A percentile compares a stretch with the other conserved stretches of the same genome.
phyloP scores from a whole-genome alignment of 2,888 invertebrate species.

The Petrophora chlorosata region DNA sequence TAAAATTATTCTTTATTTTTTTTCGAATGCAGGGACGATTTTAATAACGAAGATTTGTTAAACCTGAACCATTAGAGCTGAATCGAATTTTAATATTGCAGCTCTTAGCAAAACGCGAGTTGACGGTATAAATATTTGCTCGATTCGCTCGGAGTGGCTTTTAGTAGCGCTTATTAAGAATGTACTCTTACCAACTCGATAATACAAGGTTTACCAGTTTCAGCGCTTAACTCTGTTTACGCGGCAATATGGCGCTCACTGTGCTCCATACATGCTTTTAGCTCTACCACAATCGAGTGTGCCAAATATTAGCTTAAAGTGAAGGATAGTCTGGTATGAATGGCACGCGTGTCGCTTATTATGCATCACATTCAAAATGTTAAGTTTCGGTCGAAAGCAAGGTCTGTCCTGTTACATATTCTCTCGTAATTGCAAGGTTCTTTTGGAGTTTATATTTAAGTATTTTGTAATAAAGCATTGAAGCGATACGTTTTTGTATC shows the following conservation, averaged over 20 bases:
- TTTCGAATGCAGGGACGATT: conserved; percentile 2
- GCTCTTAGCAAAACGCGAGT: conserved; percentile 38
- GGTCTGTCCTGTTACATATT: conserved; percentile 29
- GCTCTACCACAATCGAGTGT: conserved; percentile 37
- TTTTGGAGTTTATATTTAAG: background rate
- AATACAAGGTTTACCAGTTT: conserved; percentile 80
- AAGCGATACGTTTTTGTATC: background rate
- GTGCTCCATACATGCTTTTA: conserved; percentile 54
- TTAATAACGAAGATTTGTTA: conserved; percentile 9
- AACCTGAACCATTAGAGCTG: conserved; percentile 11
- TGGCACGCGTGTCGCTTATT: conserved; percentile 16
- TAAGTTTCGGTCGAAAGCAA: conserved; percentile 17
- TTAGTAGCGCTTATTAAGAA: conserved; percentile 60
- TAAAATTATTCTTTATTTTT: background rate
- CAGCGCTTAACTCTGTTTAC: conserved; percentile 58
- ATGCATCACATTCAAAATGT: conserved; percentile 22
- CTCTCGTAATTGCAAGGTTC: conserved; percentile 22
- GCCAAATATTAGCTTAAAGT: conserved; percentile 28
- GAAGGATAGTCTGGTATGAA: conserved; percentile 25
- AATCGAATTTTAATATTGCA: conserved; percentile 29
- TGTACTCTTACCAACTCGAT: conserved; percentile 61
- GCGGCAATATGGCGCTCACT: conserved; percentile 43
- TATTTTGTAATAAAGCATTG: conserved; percentile 10
- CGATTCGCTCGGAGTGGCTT: conserved; percentile 51
- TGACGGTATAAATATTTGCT: conserved; percentile 57